These are phyloP conservation scores for Ferrisia virgata DNA, from an alignment of 2,888 invertebrate species.

Conservation along the genomic window DNA sequence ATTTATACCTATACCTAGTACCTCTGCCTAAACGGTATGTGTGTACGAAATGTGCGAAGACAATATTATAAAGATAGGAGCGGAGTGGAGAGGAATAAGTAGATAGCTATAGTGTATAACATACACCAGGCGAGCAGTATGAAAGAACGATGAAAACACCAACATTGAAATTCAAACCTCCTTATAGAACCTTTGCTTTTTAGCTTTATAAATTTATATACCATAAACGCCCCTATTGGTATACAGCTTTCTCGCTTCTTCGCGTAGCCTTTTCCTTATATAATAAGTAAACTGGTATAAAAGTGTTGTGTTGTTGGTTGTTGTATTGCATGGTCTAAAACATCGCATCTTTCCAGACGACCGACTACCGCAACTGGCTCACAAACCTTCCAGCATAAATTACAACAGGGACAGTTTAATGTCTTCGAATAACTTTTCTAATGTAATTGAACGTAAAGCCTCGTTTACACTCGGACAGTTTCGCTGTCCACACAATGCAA, in stretches of 20 bases:
- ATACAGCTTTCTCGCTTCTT: background rate
- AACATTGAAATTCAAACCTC: background rate
- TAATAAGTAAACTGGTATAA: too few relatives aligned
- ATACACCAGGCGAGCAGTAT: too few relatives aligned
- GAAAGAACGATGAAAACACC: background rate
- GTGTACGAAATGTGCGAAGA: too few relatives aligned
- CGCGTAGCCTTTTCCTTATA: background rate
- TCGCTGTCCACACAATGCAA: background rate
- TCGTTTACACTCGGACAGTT: background rate
- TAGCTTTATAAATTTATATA: constrained; percentile 6
- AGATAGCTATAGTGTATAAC: too few relatives aligned
- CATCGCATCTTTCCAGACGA: constrained; percentile 20
- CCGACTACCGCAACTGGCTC: constrained; percentile 24
- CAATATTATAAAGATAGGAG: too few relatives aligned
- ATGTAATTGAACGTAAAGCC: constrained; percentile 23
- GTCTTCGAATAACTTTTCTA: constrained; percentile 26
- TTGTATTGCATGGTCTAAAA: background rate
- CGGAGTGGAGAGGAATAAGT: too few relatives aligned
- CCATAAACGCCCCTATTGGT: background rate
- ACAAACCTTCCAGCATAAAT: constrained; percentile 7
- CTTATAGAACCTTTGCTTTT: constrained; percentile 7
- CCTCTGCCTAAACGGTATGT: too few relatives aligned
- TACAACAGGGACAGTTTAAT: constrained; percentile 16
- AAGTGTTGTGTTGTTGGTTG: background rate
- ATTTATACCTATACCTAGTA: too few relatives aligned